Conservation (phyloP, 2,113 vertebrate genomes). For the Rattus norvegicus region DNA sequence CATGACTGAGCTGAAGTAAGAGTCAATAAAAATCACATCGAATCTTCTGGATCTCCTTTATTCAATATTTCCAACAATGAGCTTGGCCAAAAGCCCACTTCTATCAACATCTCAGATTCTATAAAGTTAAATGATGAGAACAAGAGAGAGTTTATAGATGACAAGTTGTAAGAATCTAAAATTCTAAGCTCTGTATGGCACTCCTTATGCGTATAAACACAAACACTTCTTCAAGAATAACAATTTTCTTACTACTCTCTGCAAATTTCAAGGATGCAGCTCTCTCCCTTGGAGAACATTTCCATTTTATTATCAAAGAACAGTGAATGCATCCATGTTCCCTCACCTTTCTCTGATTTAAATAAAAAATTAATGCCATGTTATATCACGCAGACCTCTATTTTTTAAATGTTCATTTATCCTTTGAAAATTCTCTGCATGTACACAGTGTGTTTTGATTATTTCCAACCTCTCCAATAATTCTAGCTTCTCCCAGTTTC, state of each 20-base stretch:
- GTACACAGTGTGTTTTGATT: too few species aligned
- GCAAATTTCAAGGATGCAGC: background rate
- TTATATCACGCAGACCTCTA: background rate
- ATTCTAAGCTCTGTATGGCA: background rate
- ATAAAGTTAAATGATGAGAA: background rate
- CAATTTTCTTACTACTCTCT: background rate
- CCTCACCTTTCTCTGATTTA: background rate
- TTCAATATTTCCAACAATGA: background rate
- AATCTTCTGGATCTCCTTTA: background rate
- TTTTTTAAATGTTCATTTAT: background rate
- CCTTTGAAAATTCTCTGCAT: background rate
- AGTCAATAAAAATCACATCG: background rate
- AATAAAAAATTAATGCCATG: background rate
- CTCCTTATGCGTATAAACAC: constrained; percentile 35
- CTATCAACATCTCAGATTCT: background rate
- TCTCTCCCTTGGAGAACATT: background rate
- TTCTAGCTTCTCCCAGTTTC: background rate
- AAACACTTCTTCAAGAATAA: background rate
- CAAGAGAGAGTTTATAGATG: background rate
- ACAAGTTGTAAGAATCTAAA: constrained; percentile 21
- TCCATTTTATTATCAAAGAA: constrained; percentile 2
- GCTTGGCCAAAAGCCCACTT: background rate
- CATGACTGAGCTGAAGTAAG: background rate
- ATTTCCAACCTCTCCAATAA: background rate
- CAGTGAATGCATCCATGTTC: background rate